Base-by-base conservation (phyloP, 2,797 vertebrate genomes). In the Neosalanx taihuensis region DNA sequence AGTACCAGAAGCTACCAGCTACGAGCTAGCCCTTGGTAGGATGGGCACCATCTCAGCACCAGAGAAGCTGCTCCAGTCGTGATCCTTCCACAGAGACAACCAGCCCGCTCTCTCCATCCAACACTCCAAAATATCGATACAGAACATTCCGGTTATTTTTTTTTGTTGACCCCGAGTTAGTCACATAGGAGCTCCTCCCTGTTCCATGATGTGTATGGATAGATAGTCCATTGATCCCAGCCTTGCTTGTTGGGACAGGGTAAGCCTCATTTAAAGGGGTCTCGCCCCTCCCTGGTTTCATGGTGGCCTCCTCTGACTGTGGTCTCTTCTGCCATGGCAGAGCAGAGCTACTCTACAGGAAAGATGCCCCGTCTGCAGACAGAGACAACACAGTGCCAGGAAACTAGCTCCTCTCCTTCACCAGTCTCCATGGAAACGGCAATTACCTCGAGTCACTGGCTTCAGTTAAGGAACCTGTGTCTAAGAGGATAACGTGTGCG, bases 381-480 rank as follows among this genome's bases (percentile, higher is more conserved):
- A 73, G 75, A 56, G 75, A 76, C 69, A 69, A 75, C 70, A 78
- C 67, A 56, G 72, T 75, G 72, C 65, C 78, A 70, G 78, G 76
- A 76, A 83, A 65, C 26, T 67, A 74, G 73, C 79, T 72, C 46
- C 76, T 74, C 73, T 72, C 67, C 63, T 53, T 75, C 61, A 76
- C 51, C 57, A n/a, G 66, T 90, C 69, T 75, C 89, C 83, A 87
- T 89, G 85, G 89, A 86, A 90, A 92, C 88, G 76, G 37, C 33
- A 62, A 57, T 9, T 79, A 65, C 74, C 72, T 63, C 57, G 64
- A 75, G 58, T 71, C 66, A 73, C 23, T 79, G 57, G 65, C 74
- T 72, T 67, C 41, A 74, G 41, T 66, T 58, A 75, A 61, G 78
- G 81, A 85, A 78, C 74, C 65, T 69, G 77, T 49, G 29, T 62